Evolutionary conservation across 2,797 vertebrate genomes (phyloP).

Genomic region (Pangasius macronema): DNA sequence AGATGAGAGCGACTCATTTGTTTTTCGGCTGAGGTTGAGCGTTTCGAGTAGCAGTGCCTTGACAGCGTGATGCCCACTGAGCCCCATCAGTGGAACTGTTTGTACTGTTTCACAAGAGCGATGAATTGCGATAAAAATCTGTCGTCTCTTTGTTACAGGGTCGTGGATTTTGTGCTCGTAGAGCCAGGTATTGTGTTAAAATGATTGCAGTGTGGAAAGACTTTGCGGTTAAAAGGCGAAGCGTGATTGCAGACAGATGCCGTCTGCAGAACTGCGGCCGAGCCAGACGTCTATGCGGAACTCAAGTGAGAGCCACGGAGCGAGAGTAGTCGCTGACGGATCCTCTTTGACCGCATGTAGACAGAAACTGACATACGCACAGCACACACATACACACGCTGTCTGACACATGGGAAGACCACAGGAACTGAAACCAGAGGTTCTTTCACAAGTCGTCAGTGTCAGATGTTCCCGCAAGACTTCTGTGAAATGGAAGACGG

Average conservation of each 20-base stretch:
- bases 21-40: neutral
- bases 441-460: slow-evolving; percentile 13
- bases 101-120: slow-evolving; percentile 9
- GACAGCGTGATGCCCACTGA: neutral
- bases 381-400: neutral
- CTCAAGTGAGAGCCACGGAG: neutral
- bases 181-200: slow-evolving; percentile 22
- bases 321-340: slow-evolving; percentile 25
- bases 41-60: neutral
- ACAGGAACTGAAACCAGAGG: slow-evolving; percentile 39
- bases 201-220: slow-evolving; percentile 27
- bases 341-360: slow-evolving; percentile 29
- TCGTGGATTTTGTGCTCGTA: neutral
- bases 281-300: slow-evolving; percentile 33
- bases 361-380: slow-evolving; percentile 28
- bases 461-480: neutral
- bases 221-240: slow-evolving; percentile 10
- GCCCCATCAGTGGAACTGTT: neutral
- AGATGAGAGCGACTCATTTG: neutral
- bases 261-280: slow-evolving; percentile 8
- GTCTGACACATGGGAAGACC: slow-evolving; percentile 38
- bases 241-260: slow-evolving; percentile 38
- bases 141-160: neutral
- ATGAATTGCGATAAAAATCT: slow-evolving; percentile 7
- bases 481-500: slow-evolving; percentile 6